Evolutionary conservation across 2,797 vertebrate genomes (phyloP).

Genomic region (Parauchenoglanis ngamensis): DNA sequence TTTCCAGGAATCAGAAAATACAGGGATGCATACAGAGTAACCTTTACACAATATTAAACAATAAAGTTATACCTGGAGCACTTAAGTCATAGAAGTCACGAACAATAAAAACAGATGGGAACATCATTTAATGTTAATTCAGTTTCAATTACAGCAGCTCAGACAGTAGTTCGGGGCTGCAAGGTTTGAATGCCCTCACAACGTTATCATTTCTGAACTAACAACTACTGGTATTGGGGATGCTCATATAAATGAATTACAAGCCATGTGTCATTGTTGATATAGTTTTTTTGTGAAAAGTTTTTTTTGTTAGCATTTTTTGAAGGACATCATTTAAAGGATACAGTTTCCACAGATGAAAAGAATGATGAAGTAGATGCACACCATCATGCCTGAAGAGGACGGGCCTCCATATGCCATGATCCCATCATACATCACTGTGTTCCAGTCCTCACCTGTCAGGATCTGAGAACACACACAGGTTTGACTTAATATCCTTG

Average conservation of each 20-base stretch:
- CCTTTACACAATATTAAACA: not conserved
- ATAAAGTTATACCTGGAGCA: not conserved
- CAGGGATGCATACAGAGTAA: not conserved
- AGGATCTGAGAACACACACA: conserved; percentile 79
- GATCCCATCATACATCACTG: conserved; percentile 98
- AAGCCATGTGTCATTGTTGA: not conserved
- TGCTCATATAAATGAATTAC: not conserved
- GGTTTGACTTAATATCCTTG: not conserved
- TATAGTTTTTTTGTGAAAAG: not conserved
- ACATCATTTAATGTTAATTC: not conserved
- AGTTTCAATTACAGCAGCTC: not conserved
- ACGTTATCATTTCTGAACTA: not conserved
- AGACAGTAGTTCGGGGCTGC: not conserved
- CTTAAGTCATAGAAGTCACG: not conserved
- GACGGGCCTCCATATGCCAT: conserved; percentile 96
- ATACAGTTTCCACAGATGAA: conserved; percentile 94
- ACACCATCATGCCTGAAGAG: conserved; percentile 96
- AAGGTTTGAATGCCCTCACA: not conserved
- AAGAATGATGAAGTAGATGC: conserved; percentile 84
- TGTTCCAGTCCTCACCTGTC: conserved; percentile 98
- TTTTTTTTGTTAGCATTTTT: not conserved
- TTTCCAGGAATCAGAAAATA: not conserved
- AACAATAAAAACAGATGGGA: not conserved
- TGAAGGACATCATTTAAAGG: conserved; percentile 66
- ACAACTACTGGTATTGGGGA: not conserved